Evolutionary conservation across 1,140 invertebrate species (phyloP), one percentile per base, ranked within the genome.

Genomic region (Cryptotermes secundus): DNA sequence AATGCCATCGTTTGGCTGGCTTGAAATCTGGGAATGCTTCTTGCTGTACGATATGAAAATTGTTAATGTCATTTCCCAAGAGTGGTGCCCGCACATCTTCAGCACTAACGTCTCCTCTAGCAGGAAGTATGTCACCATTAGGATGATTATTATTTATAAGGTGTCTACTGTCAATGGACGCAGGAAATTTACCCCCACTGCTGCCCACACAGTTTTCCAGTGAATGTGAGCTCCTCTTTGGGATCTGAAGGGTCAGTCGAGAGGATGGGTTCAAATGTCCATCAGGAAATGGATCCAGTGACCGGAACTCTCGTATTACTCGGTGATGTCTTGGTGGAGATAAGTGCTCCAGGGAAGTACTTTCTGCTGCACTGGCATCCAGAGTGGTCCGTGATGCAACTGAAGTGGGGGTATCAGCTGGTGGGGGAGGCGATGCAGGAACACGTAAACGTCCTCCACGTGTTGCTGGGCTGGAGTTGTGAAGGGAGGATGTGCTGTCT

Each of bases 1-100:
- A 96, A 86, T 92, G 93, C 93, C 95, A 96, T 87, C 94, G 92
- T 89, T 95, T 95, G 35, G 92, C 89, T 36, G 90, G 90, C 85
- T 91, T 88, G 87, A 92, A 89, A 85, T 93, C 89, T 87, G 90
- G 90, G 85, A 91, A 88, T 87, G 92, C 89, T 86, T 93, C 89
- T 87, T 38, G 84, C 49, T 45, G 49, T 31, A 83, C 49, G 24
- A 34, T 12, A 34, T 2, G 83, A 26, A 59, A 38, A 53, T 83
- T 79, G 65, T 85, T 84, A 49, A 31, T 53, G 14, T 45, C 83
- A 38, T 31, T 42, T 36, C 65, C 49, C 34, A 85, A 79, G 0
- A 85, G 79, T 12, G 85, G 85, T 45, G 83, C 81, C 36, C 65
- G 38, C 16, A 83, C 45, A 72, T 85, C 84, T 38, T 85, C 84